Conservation (phyloP, 2,797 vertebrate genomes). For the Delichon dasypus region DNA sequence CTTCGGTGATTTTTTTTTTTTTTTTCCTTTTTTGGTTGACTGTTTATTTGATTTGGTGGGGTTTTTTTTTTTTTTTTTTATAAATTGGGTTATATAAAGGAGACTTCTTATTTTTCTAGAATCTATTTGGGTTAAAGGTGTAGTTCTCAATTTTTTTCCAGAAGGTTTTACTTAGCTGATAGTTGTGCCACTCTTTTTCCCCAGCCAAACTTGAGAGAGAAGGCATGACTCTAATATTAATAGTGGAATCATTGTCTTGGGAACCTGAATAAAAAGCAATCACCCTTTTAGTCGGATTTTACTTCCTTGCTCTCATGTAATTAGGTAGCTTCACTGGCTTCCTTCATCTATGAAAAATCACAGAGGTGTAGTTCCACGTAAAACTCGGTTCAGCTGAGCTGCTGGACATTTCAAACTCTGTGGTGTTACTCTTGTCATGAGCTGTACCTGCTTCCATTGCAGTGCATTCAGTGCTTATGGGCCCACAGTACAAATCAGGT, state of each 20-base stretch:
- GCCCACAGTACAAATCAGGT: neutral
- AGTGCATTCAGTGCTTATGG: neutral
- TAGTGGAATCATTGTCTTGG: neutral
- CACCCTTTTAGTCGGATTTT: conserved; percentile 6
- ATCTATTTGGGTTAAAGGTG: neutral
- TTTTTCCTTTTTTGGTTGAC: neutral
- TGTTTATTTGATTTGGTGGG: neutral
- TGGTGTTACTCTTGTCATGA: neutral
- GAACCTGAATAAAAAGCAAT: conserved; percentile 26
- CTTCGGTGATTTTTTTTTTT: neutral
- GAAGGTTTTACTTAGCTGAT: neutral
- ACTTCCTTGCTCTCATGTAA: conserved; percentile 26
- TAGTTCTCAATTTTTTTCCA: neutral
- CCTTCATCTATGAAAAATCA: neutral
- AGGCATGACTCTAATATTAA: neutral
- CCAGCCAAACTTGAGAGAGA: neutral
- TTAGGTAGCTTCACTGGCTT: neutral
- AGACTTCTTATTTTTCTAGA: neutral
- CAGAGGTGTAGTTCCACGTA: neutral
- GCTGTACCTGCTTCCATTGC: neutral
- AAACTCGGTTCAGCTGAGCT: neutral
- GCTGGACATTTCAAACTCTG: neutral
- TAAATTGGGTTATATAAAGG: neutral
- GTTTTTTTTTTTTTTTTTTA: neutral
- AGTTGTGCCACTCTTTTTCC: neutral